A percentile compares a stretch with the other conserved stretches of the same genome.
These are phyloP conservation scores for Macropodus opercularis DNA, from an alignment of 2,797 vertebrate species.

Conservation along the genomic window DNA sequence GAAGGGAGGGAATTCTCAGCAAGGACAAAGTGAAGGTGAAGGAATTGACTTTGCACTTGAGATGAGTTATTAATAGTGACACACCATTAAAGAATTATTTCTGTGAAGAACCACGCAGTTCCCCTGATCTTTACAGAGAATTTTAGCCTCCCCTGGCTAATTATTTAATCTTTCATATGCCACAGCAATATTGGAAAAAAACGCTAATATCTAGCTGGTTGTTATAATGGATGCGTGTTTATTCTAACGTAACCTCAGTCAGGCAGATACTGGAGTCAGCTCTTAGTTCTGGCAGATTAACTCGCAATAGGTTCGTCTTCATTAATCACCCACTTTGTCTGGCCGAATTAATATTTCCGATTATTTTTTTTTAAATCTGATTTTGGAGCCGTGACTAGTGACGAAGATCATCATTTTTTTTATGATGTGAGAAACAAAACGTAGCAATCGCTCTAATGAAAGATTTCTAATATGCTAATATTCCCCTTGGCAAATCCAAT, in stretches of 20 bases:
- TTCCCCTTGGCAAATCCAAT: constrained; percentile 38
- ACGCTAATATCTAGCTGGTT: too few species aligned
- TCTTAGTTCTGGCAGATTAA: constrained; percentile 50
- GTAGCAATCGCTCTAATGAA: background rate
- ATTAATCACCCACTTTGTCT: constrained; percentile 50
- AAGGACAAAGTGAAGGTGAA: background rate
- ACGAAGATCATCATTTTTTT: constrained; percentile 23
- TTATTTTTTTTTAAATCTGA: constrained; percentile 2
- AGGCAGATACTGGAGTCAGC: constrained; percentile 37
- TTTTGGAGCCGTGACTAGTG: constrained; percentile 1
- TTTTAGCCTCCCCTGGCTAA: too few species aligned
- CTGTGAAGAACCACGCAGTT: too few species aligned
- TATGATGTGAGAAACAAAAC: background rate
- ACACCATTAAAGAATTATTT: too few species aligned
- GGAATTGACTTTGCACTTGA: too few species aligned
- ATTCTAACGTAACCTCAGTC: constrained; percentile 26
- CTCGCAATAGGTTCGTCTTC: constrained; percentile 59
- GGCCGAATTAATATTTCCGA: constrained; percentile 21
- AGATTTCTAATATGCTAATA: constrained; percentile 12
- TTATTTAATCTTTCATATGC: too few species aligned
- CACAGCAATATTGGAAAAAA: too few species aligned
- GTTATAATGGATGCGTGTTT: constrained; percentile 36
- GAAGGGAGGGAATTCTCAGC: constrained; percentile 17
- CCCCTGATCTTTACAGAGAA: too few species aligned
- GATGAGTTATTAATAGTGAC: constrained; percentile 13